Evolutionary conservation across 2,888 invertebrate genomes (phyloP).

Genomic region (Chymomyza amoena): DNA sequence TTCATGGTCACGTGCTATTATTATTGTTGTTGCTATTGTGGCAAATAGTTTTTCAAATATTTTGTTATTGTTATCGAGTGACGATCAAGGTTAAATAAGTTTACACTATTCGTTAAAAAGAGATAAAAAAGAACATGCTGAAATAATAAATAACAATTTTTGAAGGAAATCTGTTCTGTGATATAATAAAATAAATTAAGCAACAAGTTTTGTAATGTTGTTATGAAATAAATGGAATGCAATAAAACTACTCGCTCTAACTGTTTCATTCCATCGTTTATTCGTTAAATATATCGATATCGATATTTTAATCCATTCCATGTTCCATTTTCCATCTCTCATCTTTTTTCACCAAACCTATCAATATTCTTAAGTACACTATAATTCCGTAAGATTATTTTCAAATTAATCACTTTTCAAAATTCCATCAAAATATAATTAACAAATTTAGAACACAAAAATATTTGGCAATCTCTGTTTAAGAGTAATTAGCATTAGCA

Average conservation of each 20-base stretch:
- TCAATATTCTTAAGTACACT: too few species aligned
- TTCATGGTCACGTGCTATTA: slow-evolving; percentile 53
- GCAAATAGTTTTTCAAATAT: slow-evolving; percentile 3
- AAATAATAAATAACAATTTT: neutral
- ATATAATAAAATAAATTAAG: neutral
- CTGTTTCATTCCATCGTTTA: too few species aligned
- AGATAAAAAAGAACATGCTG: neutral
- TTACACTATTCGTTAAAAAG: slow-evolving; percentile 52
- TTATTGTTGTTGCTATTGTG: slow-evolving; percentile 23
- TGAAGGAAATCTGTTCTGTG: neutral
- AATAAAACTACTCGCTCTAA: too few species aligned
- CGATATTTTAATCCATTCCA: too few species aligned
- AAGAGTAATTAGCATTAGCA: neutral
- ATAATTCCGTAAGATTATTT: too few species aligned
- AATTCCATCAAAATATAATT: neutral
- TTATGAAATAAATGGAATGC: too few species aligned
- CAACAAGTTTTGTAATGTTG: neutral
- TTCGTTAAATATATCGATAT: too few species aligned
- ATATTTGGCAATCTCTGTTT: neutral
- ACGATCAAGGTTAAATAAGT: slow-evolving; percentile 56
- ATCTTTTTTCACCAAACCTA: too few species aligned
- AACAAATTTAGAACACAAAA: neutral
- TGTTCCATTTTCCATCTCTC: too few species aligned
- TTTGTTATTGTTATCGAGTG: slow-evolving; percentile 40
- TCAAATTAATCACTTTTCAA: too few species aligned